Evolutionary conservation across 2,888 invertebrate species (phyloP).

Genomic region (Drosophila anomelani): DNA sequence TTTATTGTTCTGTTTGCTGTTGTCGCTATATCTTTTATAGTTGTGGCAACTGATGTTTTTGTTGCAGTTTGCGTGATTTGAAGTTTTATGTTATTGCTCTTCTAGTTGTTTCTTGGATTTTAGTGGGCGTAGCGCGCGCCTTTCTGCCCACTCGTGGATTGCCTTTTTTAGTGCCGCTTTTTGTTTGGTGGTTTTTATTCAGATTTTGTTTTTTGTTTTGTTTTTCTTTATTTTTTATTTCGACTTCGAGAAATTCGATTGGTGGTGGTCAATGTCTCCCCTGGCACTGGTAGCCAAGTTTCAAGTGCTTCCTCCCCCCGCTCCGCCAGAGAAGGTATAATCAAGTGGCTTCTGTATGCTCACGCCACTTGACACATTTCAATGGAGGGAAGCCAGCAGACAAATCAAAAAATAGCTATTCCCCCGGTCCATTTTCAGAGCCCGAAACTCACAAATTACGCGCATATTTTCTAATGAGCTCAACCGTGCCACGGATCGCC

Average conservation of each 20-base stretch:
- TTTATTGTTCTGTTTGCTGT: constrained; percentile 64
- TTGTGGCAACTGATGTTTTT: constrained; percentile 28
- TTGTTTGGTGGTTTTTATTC: constrained; percentile 21
- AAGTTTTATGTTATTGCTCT: constrained; percentile 71
- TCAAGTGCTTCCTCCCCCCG: constrained; percentile 64
- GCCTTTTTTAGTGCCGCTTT: constrained; percentile 75
- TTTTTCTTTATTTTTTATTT: constrained; percentile 10
- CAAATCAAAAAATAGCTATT: constrained; percentile 69
- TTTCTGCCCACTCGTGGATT: constrained; percentile 67
- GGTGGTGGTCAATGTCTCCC: constrained; percentile 66
- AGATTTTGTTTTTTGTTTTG: neutral
- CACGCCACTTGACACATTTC: constrained; percentile 77
- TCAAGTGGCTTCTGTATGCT: constrained; percentile 31
- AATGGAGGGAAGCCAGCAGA: constrained; percentile 51
- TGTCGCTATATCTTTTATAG: constrained; percentile 53
- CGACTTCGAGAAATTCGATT: constrained; percentile 53
- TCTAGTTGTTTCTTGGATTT: constrained; percentile 41
- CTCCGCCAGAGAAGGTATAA: constrained; percentile 10
- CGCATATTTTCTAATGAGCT: constrained; percentile 80
- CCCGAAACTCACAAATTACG: constrained; percentile 72
- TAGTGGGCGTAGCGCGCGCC: constrained; percentile 72
- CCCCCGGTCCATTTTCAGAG: constrained; percentile 32
- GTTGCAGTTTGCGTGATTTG: constrained; percentile 71
- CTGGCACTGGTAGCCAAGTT: constrained; percentile 47
- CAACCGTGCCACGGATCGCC: constrained; percentile 68